Conservation (phyloP, 2,888 invertebrate genomes). For the Chrysopilus asiliformis region DNA sequence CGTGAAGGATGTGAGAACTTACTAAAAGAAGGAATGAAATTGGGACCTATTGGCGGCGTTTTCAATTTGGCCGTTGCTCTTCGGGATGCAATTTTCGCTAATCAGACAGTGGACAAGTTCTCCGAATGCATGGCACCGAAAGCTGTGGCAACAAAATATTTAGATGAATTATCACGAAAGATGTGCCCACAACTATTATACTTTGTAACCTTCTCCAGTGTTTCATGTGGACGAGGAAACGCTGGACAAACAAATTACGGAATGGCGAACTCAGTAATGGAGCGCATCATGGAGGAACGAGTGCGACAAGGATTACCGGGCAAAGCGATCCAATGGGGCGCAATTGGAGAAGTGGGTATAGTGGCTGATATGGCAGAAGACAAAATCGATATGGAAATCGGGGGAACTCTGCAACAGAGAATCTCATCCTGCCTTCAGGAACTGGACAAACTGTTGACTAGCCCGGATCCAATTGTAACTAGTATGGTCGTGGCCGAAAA, state of each 20-base stretch:
- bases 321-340: slow-evolving; percentile 85
- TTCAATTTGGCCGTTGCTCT: slow-evolving; percentile 81
- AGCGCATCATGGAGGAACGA: slow-evolving; percentile 68
- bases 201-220: slow-evolving; percentile 86
- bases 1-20: slow-evolving; percentile 55
- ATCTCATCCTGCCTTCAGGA: slow-evolving; percentile 68
- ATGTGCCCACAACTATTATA: slow-evolving; percentile 45
- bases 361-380: slow-evolving; percentile 63
- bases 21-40: slow-evolving; percentile 44
- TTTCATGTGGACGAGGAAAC: slow-evolving; percentile 71
- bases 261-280: slow-evolving; percentile 81
- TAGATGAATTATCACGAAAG: slow-evolving; percentile 53
- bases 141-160: slow-evolving; percentile 60
- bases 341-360: slow-evolving; percentile 76
- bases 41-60: slow-evolving; percentile 66
- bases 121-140: slow-evolving; percentile 59
- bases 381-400: slow-evolving; percentile 51
- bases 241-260: slow-evolving; percentile 86
- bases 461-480: slow-evolving; percentile 53
- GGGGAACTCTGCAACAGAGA: slow-evolving; percentile 74
- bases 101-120: slow-evolving; percentile 58
- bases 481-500: slow-evolving; percentile 84
- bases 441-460: slow-evolving; percentile 59
- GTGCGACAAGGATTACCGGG: slow-evolving; percentile 56
- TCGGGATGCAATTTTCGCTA: slow-evolving; percentile 60